Base-by-base conservation (phyloP, 2,113 vertebrate species). In the Chlorodrepanis virens region DNA sequence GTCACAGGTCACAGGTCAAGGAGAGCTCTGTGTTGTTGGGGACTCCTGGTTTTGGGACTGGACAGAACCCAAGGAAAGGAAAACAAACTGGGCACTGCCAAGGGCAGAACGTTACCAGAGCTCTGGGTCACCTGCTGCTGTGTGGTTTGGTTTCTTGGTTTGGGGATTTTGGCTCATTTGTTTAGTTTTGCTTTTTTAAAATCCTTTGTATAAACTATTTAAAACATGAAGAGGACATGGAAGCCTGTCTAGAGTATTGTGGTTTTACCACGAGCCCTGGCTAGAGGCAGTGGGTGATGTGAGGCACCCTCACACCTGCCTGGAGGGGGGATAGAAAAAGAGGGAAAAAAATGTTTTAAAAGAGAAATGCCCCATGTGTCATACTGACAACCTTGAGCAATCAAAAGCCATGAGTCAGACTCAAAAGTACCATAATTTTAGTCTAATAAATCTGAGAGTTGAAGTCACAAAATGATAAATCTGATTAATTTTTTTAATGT, bases 61-160 rank as follows among this genome's bases (percentile, higher is more conserved):
- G 29, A 31, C 31, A 37, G 39, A 63, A 70, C 4, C 13, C 6
- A 3, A 60, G 52, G 22, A 45, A 23, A 42, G 35, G 27, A 49
- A 65, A 37, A 68, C 18, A 69, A 33, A 49, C 18, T 16, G 42
- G 68, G 11, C 15, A 17, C 40, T 75, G 49, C 18, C 2, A 25
- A 4, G 33, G 44, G 42, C 23, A 57, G 27, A 9, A 21, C 0
- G 0, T 8, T 23, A 11, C 42, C 37, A 71, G 67, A 31, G 39
- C 39, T 21, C 31, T 14, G 16, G 17, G 23, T 24, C 25, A 0
- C 37, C 5, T 13, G 3, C 5, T 28, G 7, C 17, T 35, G 6
- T 19, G 14, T 11, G 19, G 5, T 49, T 75, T 53, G 16, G 0
- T 3, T 86, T 37, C n/a, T 24, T n/a, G 4, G 7, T 27, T 47